Conservation (phyloP, 1,140 invertebrate genomes). For the Musca vetustissima region DNA sequence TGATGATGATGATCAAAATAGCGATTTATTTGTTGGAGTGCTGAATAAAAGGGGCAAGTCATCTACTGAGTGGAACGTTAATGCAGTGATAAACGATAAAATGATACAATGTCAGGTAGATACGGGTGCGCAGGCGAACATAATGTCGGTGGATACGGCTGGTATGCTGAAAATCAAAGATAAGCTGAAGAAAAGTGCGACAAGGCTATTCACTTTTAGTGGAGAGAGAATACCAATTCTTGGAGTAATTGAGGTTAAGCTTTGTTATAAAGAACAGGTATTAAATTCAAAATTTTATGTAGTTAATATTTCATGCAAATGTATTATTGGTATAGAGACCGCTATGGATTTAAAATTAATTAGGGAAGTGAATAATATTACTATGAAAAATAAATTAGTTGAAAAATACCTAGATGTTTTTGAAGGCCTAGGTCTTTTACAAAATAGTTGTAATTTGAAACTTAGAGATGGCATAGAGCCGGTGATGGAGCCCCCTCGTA, state of each 20-base stretch:
- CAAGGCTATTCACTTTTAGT: too few relatives aligned
- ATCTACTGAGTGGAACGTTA: neutral
- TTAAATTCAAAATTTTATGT: constrained; percentile 20
- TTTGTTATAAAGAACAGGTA: neutral
- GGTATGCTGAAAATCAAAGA: neutral
- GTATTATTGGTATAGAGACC: constrained; percentile 14
- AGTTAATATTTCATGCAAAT: constrained; percentile 15
- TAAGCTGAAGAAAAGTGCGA: too few relatives aligned
- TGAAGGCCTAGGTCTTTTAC: constrained; percentile 4
- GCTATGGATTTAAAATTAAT: constrained; percentile 8
- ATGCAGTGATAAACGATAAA: neutral
- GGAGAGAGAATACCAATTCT: neutral
- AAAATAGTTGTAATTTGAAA: too few relatives aligned
- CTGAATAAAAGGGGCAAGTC: neutral
- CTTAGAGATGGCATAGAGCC: too few relatives aligned
- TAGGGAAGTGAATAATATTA: constrained; percentile 14
- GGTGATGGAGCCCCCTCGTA: too few relatives aligned
- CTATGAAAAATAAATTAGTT: neutral
- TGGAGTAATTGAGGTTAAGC: neutral
- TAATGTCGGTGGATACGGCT: neutral
- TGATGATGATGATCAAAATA: too few relatives aligned
- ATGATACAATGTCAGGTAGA: neutral
- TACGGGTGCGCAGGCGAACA: neutral
- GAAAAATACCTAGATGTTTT: too few relatives aligned
- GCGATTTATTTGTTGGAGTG: neutral